These are phyloP conservation scores for Lethrus apterus DNA, from an alignment of 1,140 invertebrate species.

Conservation along the genomic window DNA sequence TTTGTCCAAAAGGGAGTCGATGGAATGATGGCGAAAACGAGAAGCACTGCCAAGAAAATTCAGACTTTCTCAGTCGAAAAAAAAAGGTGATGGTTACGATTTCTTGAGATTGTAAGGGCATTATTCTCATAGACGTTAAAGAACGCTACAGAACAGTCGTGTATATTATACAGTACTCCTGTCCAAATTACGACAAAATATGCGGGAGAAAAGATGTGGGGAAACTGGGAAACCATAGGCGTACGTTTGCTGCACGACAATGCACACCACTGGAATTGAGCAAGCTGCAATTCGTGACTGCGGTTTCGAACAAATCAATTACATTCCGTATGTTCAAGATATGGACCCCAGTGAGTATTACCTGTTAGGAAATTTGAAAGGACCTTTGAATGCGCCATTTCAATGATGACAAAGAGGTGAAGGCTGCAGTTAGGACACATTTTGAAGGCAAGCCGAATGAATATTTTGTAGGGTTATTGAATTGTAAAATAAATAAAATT, in stretches of 20 bases:
- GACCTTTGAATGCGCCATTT: no score
- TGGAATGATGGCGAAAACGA: not conserved
- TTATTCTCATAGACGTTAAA: not conserved
- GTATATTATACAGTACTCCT: not conserved
- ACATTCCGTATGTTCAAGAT: not conserved
- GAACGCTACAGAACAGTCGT: no score
- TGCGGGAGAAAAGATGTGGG: not conserved
- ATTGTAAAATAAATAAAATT: no score
- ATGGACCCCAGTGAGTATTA: no score
- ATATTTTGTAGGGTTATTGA: no score
- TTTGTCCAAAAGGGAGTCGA: conserved; percentile 1
- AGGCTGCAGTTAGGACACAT: no score
- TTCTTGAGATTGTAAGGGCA: not conserved
- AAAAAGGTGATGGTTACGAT: conserved; percentile 2
- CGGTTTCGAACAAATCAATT: not conserved
- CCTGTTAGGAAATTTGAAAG: no score
- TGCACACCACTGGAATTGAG: not conserved
- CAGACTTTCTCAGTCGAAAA: not conserved
- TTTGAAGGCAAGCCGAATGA: no score
- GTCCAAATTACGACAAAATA: not conserved
- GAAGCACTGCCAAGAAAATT: not conserved
- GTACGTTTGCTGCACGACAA: not conserved
- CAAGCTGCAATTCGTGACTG: not conserved
- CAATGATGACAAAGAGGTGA: no score
- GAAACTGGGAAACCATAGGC: not conserved